Conservation (phyloP, 1,140 invertebrate species). For the Heliothis virescens region DNA sequence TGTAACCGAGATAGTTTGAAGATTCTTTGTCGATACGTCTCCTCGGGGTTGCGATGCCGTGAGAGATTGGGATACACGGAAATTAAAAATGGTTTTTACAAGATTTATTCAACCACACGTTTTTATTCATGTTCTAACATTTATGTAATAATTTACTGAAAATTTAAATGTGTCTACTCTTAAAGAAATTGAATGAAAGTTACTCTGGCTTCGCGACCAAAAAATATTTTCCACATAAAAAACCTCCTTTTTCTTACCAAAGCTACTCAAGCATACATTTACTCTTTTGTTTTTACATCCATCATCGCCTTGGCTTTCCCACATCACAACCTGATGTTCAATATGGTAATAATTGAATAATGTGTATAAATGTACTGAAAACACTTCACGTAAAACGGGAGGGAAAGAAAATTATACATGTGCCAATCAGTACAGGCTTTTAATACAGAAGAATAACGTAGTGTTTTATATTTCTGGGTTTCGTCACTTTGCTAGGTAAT, state of each 20-base stretch:
- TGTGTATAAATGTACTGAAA: conserved; percentile 33
- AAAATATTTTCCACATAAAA: neutral
- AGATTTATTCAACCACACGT: too few relatives aligned
- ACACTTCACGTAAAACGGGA: neutral
- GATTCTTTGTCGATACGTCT: neutral
- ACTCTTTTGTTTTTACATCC: conserved; percentile 17
- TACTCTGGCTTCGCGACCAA: too few relatives aligned
- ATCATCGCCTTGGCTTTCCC: conserved; percentile 1
- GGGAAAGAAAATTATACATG: conserved; percentile 26
- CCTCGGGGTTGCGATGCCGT: too few relatives aligned
- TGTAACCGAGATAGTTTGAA: neutral
- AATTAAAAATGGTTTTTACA: too few relatives aligned
- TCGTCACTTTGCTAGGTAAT: too few relatives aligned
- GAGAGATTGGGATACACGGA: too few relatives aligned
- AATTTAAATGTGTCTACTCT: too few relatives aligned
- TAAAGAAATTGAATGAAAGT: too few relatives aligned
- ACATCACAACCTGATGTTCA: neutral
- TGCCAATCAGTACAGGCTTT: conserved; percentile 14
- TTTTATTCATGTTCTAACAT: too few relatives aligned
- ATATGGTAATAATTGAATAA: conserved; percentile 43
- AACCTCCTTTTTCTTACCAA: neutral
- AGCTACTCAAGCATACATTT: neutral
- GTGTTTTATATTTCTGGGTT: neutral
- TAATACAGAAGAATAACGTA: neutral
- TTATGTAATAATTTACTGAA: too few relatives aligned